Evolutionary conservation across 1,140 invertebrate species (phyloP).

Genomic region (Wiebesia pumilae): DNA sequence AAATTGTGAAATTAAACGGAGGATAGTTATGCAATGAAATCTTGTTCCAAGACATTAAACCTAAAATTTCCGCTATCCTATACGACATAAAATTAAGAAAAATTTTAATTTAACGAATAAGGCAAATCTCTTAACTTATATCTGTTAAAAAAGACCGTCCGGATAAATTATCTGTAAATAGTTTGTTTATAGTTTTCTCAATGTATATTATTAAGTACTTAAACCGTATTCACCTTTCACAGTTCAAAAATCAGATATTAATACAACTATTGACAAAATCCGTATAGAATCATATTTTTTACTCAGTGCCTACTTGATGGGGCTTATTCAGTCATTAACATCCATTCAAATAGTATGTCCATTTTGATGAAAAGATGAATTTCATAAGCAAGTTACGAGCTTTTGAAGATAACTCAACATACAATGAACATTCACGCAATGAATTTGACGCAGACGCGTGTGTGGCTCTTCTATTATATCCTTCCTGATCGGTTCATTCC

Average conservation of each 20-base stretch:
- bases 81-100: neutral
- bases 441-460: neutral
- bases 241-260: neutral
- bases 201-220: neutral
- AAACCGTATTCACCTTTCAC: neutral
- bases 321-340: neutral
- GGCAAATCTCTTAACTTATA: neutral
- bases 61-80: neutral
- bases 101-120: neutral
- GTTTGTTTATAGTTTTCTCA: neutral
- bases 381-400: neutral
- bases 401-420: neutral
- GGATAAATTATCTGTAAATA: neutral
- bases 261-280: neutral
- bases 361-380: slow-evolving; percentile 1
- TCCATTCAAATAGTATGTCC: neutral
- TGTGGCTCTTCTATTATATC: slow-evolving; percentile 14
- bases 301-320: neutral
- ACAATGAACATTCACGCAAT: neutral
- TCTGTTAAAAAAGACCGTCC: neutral
- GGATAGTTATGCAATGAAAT: neutral
- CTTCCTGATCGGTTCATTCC: slow-evolving; percentile 49
- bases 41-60: neutral
- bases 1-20: neutral
- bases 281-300: neutral